phyloP scores from a whole-genome alignment of 2,888 invertebrate species.

The Tubulanus polymorphus region DNA sequence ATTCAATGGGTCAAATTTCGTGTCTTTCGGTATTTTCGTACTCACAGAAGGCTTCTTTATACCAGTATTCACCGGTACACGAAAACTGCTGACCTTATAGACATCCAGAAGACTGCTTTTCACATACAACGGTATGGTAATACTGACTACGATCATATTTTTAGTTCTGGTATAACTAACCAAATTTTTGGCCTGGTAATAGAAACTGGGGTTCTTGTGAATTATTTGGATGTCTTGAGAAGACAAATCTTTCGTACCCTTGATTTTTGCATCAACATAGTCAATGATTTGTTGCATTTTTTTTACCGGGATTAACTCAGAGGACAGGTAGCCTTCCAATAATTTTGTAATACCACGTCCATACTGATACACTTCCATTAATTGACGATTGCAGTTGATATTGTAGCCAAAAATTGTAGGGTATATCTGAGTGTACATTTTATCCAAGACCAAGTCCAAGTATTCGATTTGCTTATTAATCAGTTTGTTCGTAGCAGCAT shows the following conservation, averaged over 20 bases:
- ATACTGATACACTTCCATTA: neutral
- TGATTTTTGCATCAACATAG: neutral
- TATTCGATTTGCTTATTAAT: neutral
- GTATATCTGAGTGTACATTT: neutral
- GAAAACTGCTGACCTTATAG: neutral
- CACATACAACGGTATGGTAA: neutral
- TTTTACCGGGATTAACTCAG: neutral
- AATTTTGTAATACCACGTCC: neutral
- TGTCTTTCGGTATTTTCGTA: neutral
- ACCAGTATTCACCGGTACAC: constrained; percentile 1
- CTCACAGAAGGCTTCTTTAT: neutral
- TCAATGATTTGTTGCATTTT: constrained; percentile 1
- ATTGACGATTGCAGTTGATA: neutral
- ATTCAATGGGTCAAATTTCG: neutral
- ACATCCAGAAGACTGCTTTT: neutral
- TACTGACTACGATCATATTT: neutral
- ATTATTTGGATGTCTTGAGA: neutral
- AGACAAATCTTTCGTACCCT: neutral
- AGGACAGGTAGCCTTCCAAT: neutral
- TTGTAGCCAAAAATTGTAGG: neutral
- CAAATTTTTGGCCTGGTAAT: neutral
- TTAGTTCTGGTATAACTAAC: neutral
- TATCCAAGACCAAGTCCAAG: neutral
- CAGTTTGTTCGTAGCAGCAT: neutral
- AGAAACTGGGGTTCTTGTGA: constrained; percentile 2